Conservation (phyloP, 2,113 vertebrate genomes). For the Proteles cristata region DNA sequence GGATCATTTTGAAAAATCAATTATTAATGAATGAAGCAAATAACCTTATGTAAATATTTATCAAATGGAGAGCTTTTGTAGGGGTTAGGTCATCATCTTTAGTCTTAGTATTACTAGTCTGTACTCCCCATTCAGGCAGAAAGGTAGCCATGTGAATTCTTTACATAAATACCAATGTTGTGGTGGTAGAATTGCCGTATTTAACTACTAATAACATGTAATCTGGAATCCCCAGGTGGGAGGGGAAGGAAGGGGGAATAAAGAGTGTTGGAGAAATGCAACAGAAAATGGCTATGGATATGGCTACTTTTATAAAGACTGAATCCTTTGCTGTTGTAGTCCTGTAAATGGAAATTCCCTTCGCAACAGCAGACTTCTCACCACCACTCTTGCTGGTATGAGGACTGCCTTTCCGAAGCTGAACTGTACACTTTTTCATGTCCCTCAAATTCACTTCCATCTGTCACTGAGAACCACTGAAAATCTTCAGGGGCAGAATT, state of each 20-base stretch:
- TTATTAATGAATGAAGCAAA: slow-evolving; percentile 65
- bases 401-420: neutral
- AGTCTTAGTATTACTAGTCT: slow-evolving; percentile 18
- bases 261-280: neutral
- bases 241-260: neutral
- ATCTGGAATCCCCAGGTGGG: neutral
- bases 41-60: slow-evolving; percentile 52
- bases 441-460: neutral
- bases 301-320: neutral
- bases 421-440: neutral
- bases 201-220: neutral
- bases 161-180: slow-evolving; percentile 1
- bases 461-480: neutral
- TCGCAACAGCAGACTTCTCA: neutral
- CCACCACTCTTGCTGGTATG: neutral
- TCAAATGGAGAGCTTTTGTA: slow-evolving; percentile 53
- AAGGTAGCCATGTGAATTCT: neutral
- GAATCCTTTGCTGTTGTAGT: neutral
- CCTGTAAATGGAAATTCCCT: neutral
- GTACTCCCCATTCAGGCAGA: neutral
- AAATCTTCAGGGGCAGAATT: neutral
- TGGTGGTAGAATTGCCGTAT: neutral
- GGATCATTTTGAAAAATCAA: slow-evolving; percentile 66
- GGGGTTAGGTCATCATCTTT: slow-evolving; percentile 67
- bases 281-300: neutral